These are phyloP conservation scores for Moxostoma hubbsi DNA, from an alignment of 2,797 vertebrate genomes.

Conservation along the genomic window DNA sequence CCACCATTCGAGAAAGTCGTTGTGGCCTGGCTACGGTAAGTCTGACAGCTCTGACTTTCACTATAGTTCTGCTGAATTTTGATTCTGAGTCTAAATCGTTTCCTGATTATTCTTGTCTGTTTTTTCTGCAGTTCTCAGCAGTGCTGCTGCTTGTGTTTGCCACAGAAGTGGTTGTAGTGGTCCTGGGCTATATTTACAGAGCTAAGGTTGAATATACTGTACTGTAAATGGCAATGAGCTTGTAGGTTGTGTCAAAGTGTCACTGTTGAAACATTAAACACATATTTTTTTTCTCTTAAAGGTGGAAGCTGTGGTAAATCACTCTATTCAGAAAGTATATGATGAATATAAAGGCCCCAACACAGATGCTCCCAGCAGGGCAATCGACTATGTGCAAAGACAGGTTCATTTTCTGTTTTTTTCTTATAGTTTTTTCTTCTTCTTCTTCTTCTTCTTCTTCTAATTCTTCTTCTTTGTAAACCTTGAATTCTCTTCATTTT, in stretches of 20 bases:
- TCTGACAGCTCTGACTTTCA: not conserved
- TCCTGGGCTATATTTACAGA: slow-evolving; percentile 96
- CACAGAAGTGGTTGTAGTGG: slow-evolving; percentile 94
- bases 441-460: not conserved
- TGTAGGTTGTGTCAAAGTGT: not conserved
- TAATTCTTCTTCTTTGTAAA: not conserved
- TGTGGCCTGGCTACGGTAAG: slow-evolving; percentile 91
- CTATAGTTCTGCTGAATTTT: not conserved
- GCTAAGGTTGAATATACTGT: slow-evolving; percentile 84
- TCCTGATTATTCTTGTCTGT: not conserved
- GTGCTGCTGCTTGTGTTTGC: slow-evolving; percentile 93
- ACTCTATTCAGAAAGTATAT: slow-evolving; percentile 93
- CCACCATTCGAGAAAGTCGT: slow-evolving; percentile 93
- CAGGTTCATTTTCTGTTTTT: slow-evolving; percentile 76
- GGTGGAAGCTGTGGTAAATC: slow-evolving; percentile 93
- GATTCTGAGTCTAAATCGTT: not conserved
- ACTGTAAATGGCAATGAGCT: not conserved
- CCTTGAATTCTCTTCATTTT: not conserved
- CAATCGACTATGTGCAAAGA: slow-evolving; percentile 95
- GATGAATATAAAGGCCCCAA: slow-evolving; percentile 92
- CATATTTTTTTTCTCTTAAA: slow-evolving; percentile 61
- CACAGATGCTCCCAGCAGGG: slow-evolving; percentile 92
- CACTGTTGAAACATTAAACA: not conserved
- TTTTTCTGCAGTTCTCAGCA: slow-evolving; percentile 60
- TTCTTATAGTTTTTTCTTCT: not conserved